Conservation (phyloP, 2,888 invertebrate species). For the Hirtodrosophila trivittata region DNA sequence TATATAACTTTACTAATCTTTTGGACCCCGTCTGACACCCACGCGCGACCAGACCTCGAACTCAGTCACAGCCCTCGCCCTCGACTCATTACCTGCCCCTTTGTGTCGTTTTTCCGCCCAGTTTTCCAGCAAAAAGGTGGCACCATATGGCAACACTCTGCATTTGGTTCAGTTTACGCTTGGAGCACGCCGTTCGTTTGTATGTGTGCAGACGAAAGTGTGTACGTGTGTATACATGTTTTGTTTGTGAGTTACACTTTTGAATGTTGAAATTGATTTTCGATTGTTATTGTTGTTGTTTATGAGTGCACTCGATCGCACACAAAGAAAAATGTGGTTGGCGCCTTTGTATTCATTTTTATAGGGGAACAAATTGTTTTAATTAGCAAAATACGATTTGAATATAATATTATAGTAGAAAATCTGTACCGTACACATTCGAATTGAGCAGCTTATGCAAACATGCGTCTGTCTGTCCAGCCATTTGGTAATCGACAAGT, state of each 20-base stretch:
- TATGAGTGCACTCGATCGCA: conserved; percentile 48
- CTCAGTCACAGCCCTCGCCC: conserved; percentile 34
- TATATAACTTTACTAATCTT: conserved; percentile 69
- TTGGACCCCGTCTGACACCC: conserved; percentile 46
- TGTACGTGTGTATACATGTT: conserved; percentile 7
- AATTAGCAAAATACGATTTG: conserved; percentile 70
- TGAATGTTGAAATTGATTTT: conserved; percentile 72
- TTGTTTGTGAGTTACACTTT: conserved; percentile 61
- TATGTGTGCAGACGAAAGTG: conserved; percentile 2
- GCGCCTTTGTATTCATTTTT: conserved; percentile 44
- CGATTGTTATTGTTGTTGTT: conserved; percentile 53
- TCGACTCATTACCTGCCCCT: neutral
- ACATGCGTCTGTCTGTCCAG: too few species aligned
- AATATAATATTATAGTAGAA: conserved; percentile 30
- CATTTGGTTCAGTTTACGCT: conserved; percentile 49
- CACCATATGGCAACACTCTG: conserved; percentile 70
- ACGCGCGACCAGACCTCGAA: conserved; percentile 58
- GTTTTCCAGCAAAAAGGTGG: conserved; percentile 62
- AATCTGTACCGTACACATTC: too few species aligned
- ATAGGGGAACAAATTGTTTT: conserved; percentile 32
- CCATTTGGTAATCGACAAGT: too few species aligned
- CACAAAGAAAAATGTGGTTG: conserved; percentile 54
- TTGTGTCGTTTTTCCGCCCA: conserved; percentile 52
- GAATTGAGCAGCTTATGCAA: too few species aligned
- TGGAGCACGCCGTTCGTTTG: conserved; percentile 2